These are phyloP conservation scores for Agrilus mali DNA, from an alignment of 2,888 invertebrate species.

Conservation along the genomic window DNA sequence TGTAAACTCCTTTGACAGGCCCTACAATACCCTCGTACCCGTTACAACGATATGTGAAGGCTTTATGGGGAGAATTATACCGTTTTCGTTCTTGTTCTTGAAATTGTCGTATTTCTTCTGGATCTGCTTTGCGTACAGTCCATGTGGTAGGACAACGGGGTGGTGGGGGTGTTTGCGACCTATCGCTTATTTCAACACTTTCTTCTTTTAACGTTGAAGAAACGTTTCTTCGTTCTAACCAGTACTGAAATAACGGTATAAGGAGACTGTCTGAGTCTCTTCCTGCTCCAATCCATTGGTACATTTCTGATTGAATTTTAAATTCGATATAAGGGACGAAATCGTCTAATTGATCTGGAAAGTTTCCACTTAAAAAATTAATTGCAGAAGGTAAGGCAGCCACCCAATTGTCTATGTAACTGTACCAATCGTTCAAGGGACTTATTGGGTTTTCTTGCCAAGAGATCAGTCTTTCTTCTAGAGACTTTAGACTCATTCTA, in stretches of 20 bases:
- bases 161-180: conserved; percentile 39
- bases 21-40: conserved; percentile 22
- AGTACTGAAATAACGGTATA: conserved; percentile 61
- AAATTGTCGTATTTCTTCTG: conserved; percentile 64
- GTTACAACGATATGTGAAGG: conserved; percentile 72
- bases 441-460: conserved; percentile 74
- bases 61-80: conserved; percentile 80
- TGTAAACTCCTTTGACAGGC: conserved; percentile 62
- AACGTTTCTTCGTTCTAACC: conserved; percentile 52
- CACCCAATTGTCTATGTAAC: conserved; percentile 59
- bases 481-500: conserved; percentile 62
- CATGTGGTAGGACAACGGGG: conserved; percentile 65
- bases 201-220: conserved; percentile 23
- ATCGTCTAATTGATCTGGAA: conserved; percentile 67
- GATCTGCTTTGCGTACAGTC: conserved; percentile 69
- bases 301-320: conserved; percentile 57
- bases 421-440: conserved; percentile 71
- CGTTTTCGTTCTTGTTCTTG: conserved; percentile 68
- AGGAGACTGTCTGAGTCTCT: conserved; percentile 76
- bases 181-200: conserved; percentile 29
- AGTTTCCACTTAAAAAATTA: conserved; percentile 73
- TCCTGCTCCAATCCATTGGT: conserved; percentile 91
- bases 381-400: conserved; percentile 64
- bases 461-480: conserved; percentile 58
- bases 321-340: conserved; percentile 83